Base-by-base conservation (phyloP, 1,140 invertebrate species). In the Drosophila ohnishii region DNA sequence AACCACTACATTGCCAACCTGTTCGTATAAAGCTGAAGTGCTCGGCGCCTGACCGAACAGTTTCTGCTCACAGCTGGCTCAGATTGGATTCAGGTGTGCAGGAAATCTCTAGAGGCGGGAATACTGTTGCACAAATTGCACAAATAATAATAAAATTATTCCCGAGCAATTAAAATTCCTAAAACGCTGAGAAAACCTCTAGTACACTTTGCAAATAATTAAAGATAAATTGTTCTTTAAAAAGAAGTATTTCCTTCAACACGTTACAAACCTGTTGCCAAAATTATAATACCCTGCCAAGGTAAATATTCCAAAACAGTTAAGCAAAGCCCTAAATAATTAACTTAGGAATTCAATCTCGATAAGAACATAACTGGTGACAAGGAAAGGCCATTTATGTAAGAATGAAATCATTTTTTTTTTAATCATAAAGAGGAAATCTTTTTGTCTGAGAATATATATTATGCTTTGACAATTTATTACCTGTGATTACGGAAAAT, bases 1-100 rank as follows among this genome's bases (percentile, higher is more conserved):
- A 55, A 67, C 8, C 62, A 30, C 8, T 40, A 22, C 48, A 47
- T 13, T 50, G 62, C 22, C 61, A 42, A 25, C 30, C 42, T 35
- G 25, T 34, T 51, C 28, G n/a, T 71, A 71, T 71, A 71, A 71
- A 71, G 48, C 34, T 59, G 11, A 48, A 40, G 14, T n/a, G 30
- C n/a, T 19, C 3, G 25, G 7, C n/a, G 51, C 37, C n/a, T 0
- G 6, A 58, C n/a, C n/a, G 35, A 22, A 13, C 44, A 72, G 69
- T 72, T 72, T 19, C n/a, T 14, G 44, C 32, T 28, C 1, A 14
- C 5, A 11, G 22, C 35, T 50, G 35, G 10, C 34, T 6, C n/a
- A 16, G 40, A 11, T 47, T 40, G 30, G 40, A 42, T 35, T 34
- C 0, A 35, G 13, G 3, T 44, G 37, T n/a, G 47, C 25, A 39